phyloP scores from a whole-genome alignment of 1,140 invertebrate species.

The Penaeus vannamei region DNA sequence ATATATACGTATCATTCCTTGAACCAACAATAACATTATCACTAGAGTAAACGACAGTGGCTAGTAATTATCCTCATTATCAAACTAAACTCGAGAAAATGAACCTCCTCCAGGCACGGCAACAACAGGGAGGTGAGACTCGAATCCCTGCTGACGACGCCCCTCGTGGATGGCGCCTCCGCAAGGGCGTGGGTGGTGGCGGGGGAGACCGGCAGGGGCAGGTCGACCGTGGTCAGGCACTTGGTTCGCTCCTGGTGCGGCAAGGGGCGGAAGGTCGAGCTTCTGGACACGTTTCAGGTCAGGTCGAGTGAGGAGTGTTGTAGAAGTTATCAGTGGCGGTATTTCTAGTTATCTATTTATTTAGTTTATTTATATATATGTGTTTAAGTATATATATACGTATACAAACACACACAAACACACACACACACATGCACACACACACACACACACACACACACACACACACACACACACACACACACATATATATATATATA shows the following conservation, averaged over 20 bases:
- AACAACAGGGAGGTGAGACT: background rate
- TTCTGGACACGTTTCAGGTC: too few species aligned
- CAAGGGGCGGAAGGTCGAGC: background rate
- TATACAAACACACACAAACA: background rate
- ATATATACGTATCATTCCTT: too few species aligned
- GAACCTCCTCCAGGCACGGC: conserved; percentile 1
- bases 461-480: too few species aligned
- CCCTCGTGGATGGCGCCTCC: background rate
- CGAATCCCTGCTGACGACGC: background rate
- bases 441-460: too few species aligned
- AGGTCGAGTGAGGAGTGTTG: too few species aligned
- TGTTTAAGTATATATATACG: background rate
- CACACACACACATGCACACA: too few species aligned
- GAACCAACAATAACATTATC: too few species aligned
- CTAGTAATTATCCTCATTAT: too few species aligned
- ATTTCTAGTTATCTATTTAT: conserved; percentile 11
- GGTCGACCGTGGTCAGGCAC: background rate
- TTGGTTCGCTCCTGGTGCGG: conserved; percentile 10
- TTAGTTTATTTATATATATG: background rate
- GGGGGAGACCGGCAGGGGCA: background rate
- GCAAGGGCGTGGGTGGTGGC: conserved; percentile 20
- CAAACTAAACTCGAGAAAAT: too few species aligned
- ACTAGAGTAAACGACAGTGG: too few species aligned
- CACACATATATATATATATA: too few species aligned
- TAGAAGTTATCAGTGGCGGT: too few species aligned